phyloP scores from a whole-genome alignment of 2,888 invertebrate species.

The Drosophila ustulata region DNA sequence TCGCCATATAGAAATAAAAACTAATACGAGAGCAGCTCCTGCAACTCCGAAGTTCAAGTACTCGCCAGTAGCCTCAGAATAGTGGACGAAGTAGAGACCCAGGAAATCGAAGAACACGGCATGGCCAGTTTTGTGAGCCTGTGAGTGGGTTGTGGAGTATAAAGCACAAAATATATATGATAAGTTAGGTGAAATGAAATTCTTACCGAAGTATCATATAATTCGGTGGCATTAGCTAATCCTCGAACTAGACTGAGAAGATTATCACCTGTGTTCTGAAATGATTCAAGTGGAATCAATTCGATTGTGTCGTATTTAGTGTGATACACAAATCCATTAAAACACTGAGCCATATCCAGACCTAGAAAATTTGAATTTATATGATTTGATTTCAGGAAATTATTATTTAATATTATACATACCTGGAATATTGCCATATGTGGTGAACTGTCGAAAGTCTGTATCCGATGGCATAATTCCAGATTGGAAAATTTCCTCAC shows the following conservation, averaged over 20 bases:
- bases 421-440: conserved; percentile 68
- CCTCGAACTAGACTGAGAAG: conserved; percentile 87
- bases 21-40: conserved; percentile 74
- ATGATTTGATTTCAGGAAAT: too few species aligned
- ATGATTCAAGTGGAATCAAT: conserved; percentile 88
- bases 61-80: conserved; percentile 86
- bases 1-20: conserved; percentile 69
- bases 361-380: conserved; percentile 84
- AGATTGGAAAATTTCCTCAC: conserved; percentile 88
- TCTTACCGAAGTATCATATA: conserved; percentile 71
- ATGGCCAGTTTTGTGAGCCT: conserved; percentile 84
- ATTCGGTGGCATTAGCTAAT: conserved; percentile 85
- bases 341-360: conserved; percentile 90
- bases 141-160: conserved; percentile 1
- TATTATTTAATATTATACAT: neutral
- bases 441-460: conserved; percentile 87
- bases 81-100: conserved; percentile 88
- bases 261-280: conserved; percentile 91
- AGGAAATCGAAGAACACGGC: conserved; percentile 91
- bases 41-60: conserved; percentile 83
- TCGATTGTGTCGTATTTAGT: conserved; percentile 89
- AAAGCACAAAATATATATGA: neutral
- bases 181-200: neutral
- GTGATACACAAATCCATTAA: conserved; percentile 91
- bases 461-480: conserved; percentile 89